phyloP scores from a whole-genome alignment of 2,113 vertebrate species.

The Vombatus ursinus region DNA sequence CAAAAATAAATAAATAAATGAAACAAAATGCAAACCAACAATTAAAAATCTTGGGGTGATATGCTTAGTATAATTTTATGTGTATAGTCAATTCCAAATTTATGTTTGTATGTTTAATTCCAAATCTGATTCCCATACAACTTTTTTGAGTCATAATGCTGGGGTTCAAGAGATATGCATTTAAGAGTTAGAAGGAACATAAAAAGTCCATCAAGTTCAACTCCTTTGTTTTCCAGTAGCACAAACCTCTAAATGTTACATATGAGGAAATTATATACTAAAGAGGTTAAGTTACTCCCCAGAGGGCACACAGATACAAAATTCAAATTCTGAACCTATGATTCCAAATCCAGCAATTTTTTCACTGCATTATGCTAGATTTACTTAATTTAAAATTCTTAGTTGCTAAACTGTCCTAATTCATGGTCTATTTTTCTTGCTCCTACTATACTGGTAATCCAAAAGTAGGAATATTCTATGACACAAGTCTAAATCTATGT shows the following conservation, averaged over 20 bases:
- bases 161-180: no score
- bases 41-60: neutral
- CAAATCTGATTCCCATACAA: conserved; percentile 21
- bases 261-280: neutral
- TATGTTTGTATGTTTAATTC: neutral
- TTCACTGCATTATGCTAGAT: neutral
- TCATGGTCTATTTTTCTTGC: neutral
- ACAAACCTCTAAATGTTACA: neutral
- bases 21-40: neutral
- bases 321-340: neutral
- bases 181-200: no score
- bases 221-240: neutral
- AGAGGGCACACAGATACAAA: neutral
- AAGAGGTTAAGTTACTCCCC: neutral
- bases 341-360: neutral
- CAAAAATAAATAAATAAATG: neutral
- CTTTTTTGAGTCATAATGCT: neutral
- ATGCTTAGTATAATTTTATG: conserved; percentile 5
- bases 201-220: neutral
- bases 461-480: neutral
- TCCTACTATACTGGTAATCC: neutral
- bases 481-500: neutral
- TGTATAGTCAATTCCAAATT: conserved; percentile 6
- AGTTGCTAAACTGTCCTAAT: neutral
- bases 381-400: neutral